Percentiles rank a stretch among this genome's conserved stretches.
Conservation (phyloP, 2,113 vertebrate species). For the Pterocles orientalis region DNA sequence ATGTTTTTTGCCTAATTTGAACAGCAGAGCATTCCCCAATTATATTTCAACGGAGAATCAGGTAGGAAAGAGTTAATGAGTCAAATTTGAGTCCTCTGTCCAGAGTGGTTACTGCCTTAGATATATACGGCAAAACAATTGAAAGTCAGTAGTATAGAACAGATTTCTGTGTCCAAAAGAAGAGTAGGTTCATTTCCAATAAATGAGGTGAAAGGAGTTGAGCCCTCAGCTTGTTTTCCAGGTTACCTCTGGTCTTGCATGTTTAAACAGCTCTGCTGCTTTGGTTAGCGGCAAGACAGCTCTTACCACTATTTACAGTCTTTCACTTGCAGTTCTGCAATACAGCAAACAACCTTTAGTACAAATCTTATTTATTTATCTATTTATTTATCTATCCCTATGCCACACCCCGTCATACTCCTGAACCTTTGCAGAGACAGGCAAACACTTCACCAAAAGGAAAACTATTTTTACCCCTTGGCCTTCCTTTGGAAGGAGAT, state of each 20-base stretch:
- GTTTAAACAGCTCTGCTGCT: not conserved
- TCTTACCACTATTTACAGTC: not conserved
- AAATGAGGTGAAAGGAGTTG: not conserved
- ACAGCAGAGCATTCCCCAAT: not conserved
- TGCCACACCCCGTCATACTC: fast-evolving
- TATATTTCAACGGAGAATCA: not conserved
- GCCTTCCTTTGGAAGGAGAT: not conserved
- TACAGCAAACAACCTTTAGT: not conserved
- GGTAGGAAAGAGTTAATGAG: conserved; percentile 9
- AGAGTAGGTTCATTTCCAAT: not conserved
- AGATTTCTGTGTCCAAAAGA: not conserved
- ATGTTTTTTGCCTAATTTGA: not conserved
- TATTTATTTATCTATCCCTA: not conserved
- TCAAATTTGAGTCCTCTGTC: not conserved
- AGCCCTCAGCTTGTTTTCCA: not conserved
- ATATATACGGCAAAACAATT: not conserved
- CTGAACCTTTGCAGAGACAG: not conserved
- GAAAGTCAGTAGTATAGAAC: not conserved
- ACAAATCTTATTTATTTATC: not conserved
- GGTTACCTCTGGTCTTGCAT: not conserved
- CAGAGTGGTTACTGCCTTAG: not conserved
- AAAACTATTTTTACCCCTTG: not conserved
- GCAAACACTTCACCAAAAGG: not conserved
- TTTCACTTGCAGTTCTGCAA: not conserved
- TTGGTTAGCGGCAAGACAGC: not conserved